Evolutionary conservation across 2,888 invertebrate genomes (phyloP), one percentile per base, ranked within the genome.

Genomic region (Torymus auratus): DNA sequence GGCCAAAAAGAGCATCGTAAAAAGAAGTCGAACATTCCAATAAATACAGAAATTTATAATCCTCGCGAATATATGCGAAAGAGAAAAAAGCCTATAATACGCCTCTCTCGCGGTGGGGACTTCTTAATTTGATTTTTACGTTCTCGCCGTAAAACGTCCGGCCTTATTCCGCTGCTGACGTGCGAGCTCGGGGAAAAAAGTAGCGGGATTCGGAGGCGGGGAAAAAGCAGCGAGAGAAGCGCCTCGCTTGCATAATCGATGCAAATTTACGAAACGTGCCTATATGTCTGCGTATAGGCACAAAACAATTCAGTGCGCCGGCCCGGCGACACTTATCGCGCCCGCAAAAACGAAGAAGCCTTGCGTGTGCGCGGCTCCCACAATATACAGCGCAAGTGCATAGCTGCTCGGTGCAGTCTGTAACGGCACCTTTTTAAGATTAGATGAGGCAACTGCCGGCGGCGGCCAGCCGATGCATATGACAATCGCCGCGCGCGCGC

Each of bases 371-470:
- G 41, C 41, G 41, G 41, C 41, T 41, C 41, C 41, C 41, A 41
- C 41, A 41, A 41, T 41, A 10, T 41, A 41, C 41, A 5, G 41
- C 7, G 50, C 20, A 56, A 17, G 20, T 53, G 62, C 65, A 20
- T 20, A 20, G 2, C 20, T 20, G 1, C 20, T n/a, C n/a, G n/a
- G 56, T n/a, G 11, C 23, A 20, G n/a, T 17, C 86, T 88, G 86
- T 88, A 88, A 85, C 85, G 81, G 84, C 84, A 85, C 85, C 72
- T 69, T 72, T 73, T 65, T 41, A 28, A 77, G 77, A 79, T 76
- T 64, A 75, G 79, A 67, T 75, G 71, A 76, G 55, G 79, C 72
- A 76, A 75, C 15, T 13, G 55, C 50, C 28, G 20, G n/a, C n/a
- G 28, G 13, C n/a, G 74, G 28, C 60, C 17, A 28, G 60, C 62